Base-by-base conservation (phyloP, 1,140 invertebrate genomes). In the Drosophila ficusphila region DNA sequence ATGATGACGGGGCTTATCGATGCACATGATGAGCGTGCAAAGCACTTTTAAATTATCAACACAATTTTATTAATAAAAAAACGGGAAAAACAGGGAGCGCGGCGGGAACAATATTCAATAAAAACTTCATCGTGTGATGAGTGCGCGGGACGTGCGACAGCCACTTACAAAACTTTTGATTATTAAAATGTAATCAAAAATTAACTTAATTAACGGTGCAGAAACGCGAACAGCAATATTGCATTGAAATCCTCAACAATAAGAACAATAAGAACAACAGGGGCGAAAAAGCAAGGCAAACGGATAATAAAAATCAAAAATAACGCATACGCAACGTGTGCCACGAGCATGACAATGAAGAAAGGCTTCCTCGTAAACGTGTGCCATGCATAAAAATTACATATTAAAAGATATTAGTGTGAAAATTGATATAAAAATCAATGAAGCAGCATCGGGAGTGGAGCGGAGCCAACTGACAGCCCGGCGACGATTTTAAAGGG, bases 401-500 rank as follows among this genome's bases (percentile, higher is more conserved):
- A 88, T 86, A 86, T 77, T 81, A 85, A 79, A 86, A 81, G 81
- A 85, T 85, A 85, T 85, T 85, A 81, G 82, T 76, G 81, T 85
- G 81, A 85, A 85, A 85, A 85, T 86, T 88, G 81, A 86, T 89
- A 86, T 86, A 77, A 86, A 86, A 86, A 88, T 86, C 82, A 88
- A 88, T 86, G 82, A 82, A 88, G 81, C 78, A 75, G 33, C 53
- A 71, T 33, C 31, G 52, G 16, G 23, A 42, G 33, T 25, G 19
- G 25, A 12, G 34, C n/a, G n/a, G n/a, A n/a, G n/a, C n/a, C n/a
- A n/a, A n/a, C 41, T 58, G 64, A 44, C 31, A 58, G 65, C 64
- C 19, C 42, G 69, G 38, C 56, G 58, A 56, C 53, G 61, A 67
- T 39, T 76, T 76, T 81, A 81, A 81, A 81, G 77, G 77, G 76